phyloP scores from a whole-genome alignment of 2,888 invertebrate genomes.

The Dysmachus trigonus region DNA sequence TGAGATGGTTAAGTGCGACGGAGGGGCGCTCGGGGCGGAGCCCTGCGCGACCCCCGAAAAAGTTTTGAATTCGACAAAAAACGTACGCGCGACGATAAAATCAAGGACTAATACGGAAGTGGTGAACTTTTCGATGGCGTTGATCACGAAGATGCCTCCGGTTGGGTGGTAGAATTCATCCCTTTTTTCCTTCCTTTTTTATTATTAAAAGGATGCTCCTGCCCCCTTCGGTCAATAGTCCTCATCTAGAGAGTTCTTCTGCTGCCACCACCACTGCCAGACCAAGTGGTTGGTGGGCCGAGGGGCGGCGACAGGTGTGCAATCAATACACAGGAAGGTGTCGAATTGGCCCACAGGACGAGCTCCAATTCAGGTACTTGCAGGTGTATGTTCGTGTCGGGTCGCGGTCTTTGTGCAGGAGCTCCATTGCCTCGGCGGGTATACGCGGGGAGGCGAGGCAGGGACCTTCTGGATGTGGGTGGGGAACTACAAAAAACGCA shows the following conservation, averaged over 20 bases:
- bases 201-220: background rate
- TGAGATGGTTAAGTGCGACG: background rate
- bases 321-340: constrained; percentile 6
- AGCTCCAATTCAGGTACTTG: background rate
- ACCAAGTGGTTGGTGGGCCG: background rate
- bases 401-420: background rate
- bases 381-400: background rate
- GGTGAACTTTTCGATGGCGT: background rate
- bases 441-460: background rate
- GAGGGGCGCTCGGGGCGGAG: background rate
- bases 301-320: background rate
- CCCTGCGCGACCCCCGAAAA: background rate
- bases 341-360: background rate
- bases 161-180: background rate
- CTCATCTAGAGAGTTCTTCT: constrained; percentile 25
- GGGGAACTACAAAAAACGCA: constrained; percentile 45
- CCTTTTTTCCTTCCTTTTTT: background rate
- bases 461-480: background rate
- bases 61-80: constrained; percentile 8
- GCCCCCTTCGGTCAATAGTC: constrained; percentile 17
- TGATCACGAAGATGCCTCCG: background rate
- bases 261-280: background rate
- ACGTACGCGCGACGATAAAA: background rate
- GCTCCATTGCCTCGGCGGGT: background rate
- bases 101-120: constrained; percentile 10